phyloP scores from a whole-genome alignment of 1,140 invertebrate genomes.

The Coptotermes formosanus region DNA sequence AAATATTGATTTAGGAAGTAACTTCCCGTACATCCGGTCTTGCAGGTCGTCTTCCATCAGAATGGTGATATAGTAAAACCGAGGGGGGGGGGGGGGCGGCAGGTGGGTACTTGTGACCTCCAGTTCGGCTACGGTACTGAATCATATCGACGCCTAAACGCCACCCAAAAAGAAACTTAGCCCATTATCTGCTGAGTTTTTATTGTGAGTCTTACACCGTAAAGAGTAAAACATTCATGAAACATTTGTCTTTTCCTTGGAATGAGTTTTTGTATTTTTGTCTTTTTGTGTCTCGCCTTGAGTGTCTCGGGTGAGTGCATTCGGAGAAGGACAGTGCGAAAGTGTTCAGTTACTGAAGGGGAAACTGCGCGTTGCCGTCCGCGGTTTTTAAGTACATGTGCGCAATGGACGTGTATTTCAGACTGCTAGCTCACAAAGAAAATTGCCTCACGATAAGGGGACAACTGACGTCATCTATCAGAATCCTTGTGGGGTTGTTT shows the following conservation, averaged over 20 bases:
- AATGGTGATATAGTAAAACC: background rate
- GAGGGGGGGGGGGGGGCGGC: too few species aligned
- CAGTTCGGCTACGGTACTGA: background rate
- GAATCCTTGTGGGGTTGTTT: too few species aligned
- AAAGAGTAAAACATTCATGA: background rate
- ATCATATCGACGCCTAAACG: background rate
- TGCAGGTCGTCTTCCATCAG: background rate
- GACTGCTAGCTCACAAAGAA: background rate
- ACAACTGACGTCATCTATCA: too few species aligned
- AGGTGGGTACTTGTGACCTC: background rate
- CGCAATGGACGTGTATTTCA: background rate
- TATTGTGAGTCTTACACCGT: background rate
- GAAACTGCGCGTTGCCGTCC: background rate
- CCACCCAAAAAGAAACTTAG: background rate
- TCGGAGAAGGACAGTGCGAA: background rate
- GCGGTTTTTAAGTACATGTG: background rate
- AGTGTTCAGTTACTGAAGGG: background rate
- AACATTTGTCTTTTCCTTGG: background rate
- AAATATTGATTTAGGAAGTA: too few species aligned
- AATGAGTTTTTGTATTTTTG: background rate
- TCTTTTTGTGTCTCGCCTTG: background rate
- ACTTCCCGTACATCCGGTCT: background rate
- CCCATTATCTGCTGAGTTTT: background rate
- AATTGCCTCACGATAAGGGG: background rate
- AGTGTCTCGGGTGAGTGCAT: background rate